phyloP scores from a whole-genome alignment of 64 coral and sea anemone genomes.

The Stichodactyla helianthus region DNA sequence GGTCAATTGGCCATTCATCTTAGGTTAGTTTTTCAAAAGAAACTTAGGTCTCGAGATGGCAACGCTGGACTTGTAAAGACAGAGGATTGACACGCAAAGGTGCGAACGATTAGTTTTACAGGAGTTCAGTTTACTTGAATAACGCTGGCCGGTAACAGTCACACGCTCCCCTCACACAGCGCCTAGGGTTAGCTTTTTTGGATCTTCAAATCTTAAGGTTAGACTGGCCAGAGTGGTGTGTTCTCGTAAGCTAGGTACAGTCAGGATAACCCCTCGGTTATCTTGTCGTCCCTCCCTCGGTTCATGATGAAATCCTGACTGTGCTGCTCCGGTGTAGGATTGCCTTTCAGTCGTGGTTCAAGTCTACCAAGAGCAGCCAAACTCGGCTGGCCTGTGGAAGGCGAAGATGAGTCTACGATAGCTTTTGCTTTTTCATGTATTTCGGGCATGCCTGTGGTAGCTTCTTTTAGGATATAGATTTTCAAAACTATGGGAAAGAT shows the following conservation, averaged over 20 bases:
- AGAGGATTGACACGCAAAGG: neutral
- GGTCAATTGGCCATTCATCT: neutral
- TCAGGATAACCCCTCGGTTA: neutral
- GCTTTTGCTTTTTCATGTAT: neutral
- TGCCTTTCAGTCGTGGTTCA: neutral
- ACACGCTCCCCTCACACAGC: constrained; percentile 1
- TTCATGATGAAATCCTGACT: neutral
- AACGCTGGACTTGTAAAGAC: neutral
- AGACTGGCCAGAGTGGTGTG: neutral
- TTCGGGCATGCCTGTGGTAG: neutral
- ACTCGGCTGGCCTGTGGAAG: too few relatives aligned
- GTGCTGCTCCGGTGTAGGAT: neutral
- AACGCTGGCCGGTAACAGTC: neutral
- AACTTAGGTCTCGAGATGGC: neutral
- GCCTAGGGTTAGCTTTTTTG: neutral
- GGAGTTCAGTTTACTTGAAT: neutral
- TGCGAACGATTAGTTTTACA: neutral
- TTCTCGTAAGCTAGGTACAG: neutral
- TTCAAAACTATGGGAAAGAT: neutral
- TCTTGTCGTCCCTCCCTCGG: neutral
- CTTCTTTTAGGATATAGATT: neutral
- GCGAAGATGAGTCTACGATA: neutral
- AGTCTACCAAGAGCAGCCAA: neutral
- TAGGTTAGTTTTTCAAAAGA: neutral
- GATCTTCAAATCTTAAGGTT: too few relatives aligned